Conservation (phyloP, 2,888 invertebrate species). For the Nymphalis polychloros region DNA sequence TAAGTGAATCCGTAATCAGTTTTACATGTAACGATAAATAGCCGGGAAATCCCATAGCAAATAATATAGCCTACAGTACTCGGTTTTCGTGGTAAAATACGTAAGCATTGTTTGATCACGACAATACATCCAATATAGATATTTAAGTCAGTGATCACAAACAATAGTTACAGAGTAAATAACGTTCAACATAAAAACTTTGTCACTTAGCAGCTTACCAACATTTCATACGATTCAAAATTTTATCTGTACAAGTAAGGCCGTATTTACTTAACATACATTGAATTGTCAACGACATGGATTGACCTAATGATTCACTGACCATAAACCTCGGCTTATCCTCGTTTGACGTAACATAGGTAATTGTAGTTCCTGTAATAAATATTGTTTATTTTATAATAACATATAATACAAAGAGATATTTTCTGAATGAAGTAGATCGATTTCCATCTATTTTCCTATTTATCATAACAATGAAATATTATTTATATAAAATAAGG, state of each 20-base stretch:
- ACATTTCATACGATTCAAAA: constrained; percentile 47
- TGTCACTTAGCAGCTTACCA: constrained; percentile 44
- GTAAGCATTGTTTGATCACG: constrained; percentile 66
- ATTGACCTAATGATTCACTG: constrained; percentile 79
- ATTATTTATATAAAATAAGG: constrained; percentile 17
- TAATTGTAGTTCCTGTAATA: constrained; percentile 44
- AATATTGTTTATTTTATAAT: constrained; percentile 30
- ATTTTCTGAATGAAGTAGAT: constrained; percentile 44
- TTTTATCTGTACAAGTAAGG: constrained; percentile 50
- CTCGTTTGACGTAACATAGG: constrained; percentile 69
- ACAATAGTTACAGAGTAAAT: constrained; percentile 57
- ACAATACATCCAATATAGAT: constrained; percentile 55
- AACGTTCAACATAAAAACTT: constrained; percentile 43
- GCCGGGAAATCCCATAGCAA: constrained; percentile 64
- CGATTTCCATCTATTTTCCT: constrained; percentile 17
- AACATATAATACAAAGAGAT: constrained; percentile 43
- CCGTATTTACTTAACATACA: constrained; percentile 66
- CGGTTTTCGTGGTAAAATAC: constrained; percentile 64
- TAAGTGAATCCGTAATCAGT: constrained; percentile 32
- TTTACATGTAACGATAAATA: constrained; percentile 45
- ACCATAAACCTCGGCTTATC: constrained; percentile 72
- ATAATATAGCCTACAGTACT: constrained; percentile 48
- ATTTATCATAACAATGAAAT: not conserved
- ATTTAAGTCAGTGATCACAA: constrained; percentile 51
- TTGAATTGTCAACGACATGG: constrained; percentile 73